Base-by-base conservation (phyloP, 2,888 invertebrate species). In the Conomelus anceps region DNA sequence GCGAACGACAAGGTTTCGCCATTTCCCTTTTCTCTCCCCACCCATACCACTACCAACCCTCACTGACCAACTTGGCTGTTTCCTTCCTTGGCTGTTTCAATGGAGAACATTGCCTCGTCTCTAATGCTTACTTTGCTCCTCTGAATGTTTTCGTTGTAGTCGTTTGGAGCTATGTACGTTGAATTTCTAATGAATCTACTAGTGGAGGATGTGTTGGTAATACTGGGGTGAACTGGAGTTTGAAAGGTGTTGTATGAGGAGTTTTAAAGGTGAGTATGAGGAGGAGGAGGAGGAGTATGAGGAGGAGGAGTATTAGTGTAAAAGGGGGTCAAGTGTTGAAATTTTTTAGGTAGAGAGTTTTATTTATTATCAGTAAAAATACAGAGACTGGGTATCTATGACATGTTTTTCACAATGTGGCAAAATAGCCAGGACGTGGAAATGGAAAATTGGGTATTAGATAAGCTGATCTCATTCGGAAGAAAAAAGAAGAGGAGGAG, bases 1-100 rank as follows among this genome's bases (percentile, higher is more conserved):
- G 91, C 90, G 88, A 90, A 29, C 89, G 90, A 89, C 89, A 89
- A 89, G 90, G 90, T 89, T 89, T 87, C 26, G 87, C 89, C 89
- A 90, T 89, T 89, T 89, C 87, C 88, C 89, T 88, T 89, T 89
- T 86, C 88, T 88, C 88, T n/a, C 7, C 7, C n/a, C 3, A 1
- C 63, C n/a, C 7, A 20, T 3, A 13, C n/a, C 63, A 7, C n/a
- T n/a, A n/a, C 63, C 63, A 20, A 63, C 63, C 20, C 63, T n/a
- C n/a, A 63, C 1, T 63, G 63, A 63, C 63, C 63, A 63, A 63
- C n/a, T n/a, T n/a, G 63, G 63, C n/a, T 7, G n/a, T 63, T 63
- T 63, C 63, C 63, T 63, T 63, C 34, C 13, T 17, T 0, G 63
- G n/a, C n/a, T n/a, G n/a, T n/a, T n/a, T n/a, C 63, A 63, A n/a